These are phyloP conservation scores for Heliothis subflexa DNA, from an alignment of 1,140 invertebrate species.

Conservation along the genomic window DNA sequence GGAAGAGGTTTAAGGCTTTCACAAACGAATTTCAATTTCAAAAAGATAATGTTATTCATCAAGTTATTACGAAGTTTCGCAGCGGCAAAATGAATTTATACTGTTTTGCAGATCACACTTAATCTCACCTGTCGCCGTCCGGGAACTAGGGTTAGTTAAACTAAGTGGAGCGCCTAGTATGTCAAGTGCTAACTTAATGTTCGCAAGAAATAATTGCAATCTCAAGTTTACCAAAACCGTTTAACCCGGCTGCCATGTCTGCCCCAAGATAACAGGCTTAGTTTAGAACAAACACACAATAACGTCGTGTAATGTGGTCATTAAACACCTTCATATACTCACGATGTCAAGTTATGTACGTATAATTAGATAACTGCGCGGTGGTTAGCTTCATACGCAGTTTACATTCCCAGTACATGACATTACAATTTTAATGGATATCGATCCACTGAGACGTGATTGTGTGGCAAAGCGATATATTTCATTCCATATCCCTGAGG, in stretches of 20 bases:
- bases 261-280: constrained; percentile 37
- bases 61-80: constrained; percentile 43
- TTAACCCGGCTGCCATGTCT: constrained; percentile 37
- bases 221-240: constrained; percentile 53
- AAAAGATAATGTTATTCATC: constrained; percentile 41
- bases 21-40: constrained; percentile 24
- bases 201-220: constrained; percentile 54
- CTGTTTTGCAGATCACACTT: constrained; percentile 55
- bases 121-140: constrained; percentile 58
- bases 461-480: constrained; percentile 33
- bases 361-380: not conserved
- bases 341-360: too few relatives aligned
- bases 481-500: constrained; percentile 27
- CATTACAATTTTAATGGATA: constrained; percentile 41
- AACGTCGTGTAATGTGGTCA: constrained; percentile 31
- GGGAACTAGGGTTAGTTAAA: constrained; percentile 49
- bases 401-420: constrained; percentile 28
- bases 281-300: constrained; percentile 37
- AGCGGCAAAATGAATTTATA: constrained; percentile 52
- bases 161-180: constrained; percentile 56
- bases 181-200: constrained; percentile 57
- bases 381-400: not conserved
- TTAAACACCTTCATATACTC: constrained; percentile 9
- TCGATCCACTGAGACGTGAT: constrained; percentile 29
- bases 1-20: not conserved